Percentiles rank a stretch among this genome's conserved stretches.
Evolutionary conservation across 2,888 invertebrate species (phyloP).

Genomic region (Drosophila suboccidentalis): DNA sequence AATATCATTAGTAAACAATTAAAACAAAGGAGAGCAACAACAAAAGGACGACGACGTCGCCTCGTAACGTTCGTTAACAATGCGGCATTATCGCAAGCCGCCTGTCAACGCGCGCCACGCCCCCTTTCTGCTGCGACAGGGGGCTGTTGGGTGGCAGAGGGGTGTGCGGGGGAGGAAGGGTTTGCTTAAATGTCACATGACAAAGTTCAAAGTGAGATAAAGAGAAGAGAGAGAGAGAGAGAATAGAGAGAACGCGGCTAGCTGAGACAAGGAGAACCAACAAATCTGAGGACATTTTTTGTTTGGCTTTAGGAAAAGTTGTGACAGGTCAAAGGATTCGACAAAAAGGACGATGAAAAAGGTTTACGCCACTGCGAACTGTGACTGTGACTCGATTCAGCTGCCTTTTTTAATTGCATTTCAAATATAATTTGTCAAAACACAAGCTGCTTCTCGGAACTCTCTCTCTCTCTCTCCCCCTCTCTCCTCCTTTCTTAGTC

Average conservation of each 20-base stretch:
- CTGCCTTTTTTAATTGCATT: constrained; percentile 54
- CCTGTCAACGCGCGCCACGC: constrained; percentile 61
- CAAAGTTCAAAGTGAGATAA: background rate
- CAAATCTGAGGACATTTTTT: constrained; percentile 55
- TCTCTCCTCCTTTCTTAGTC: background rate
- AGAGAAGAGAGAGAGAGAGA: background rate
- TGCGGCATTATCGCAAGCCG: constrained; percentile 44
- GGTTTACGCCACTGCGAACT: constrained; percentile 17
- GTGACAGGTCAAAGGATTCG: constrained; percentile 57
- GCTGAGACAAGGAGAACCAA: constrained; percentile 2
- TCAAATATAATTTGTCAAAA: constrained; percentile 65
- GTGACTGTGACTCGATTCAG: background rate
- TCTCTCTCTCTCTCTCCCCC: background rate
- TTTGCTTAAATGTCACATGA: constrained; percentile 47
- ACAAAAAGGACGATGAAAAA: constrained; percentile 19
- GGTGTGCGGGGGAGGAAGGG: constrained; percentile 5
- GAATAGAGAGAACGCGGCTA: constrained; percentile 1
- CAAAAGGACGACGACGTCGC: constrained; percentile 14
- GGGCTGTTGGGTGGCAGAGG: background rate
- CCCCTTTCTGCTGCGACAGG: constrained; percentile 23
- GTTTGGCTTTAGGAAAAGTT: constrained; percentile 55
- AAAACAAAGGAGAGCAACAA: constrained; percentile 62
- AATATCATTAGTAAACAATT: constrained; percentile 79
- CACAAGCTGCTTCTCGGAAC: constrained; percentile 18
- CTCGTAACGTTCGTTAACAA: constrained; percentile 38